A percentile compares a stretch with the other conserved stretches of the same genome.
Evolutionary conservation across 2,797 vertebrate species (phyloP).

Genomic region (Phalanger gymnotis): DNA sequence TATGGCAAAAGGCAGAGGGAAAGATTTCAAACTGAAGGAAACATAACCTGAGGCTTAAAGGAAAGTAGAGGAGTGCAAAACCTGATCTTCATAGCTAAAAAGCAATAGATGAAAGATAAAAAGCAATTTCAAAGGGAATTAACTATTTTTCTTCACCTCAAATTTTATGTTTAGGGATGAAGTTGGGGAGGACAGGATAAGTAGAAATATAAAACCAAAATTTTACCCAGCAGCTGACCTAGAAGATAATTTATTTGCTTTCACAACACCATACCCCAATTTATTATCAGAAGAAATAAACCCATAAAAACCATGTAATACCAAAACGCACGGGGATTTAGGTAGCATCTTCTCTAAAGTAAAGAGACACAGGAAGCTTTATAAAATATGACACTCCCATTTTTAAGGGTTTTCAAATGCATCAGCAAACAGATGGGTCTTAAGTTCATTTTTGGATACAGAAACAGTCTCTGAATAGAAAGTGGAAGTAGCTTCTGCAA

Average conservation of each 20-base stretch:
- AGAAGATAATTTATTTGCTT: background rate
- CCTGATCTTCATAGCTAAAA: background rate
- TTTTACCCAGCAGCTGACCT: background rate
- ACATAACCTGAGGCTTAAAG: background rate
- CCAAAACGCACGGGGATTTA: background rate
- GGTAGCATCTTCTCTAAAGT: background rate
- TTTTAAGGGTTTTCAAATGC: constrained; percentile 49
- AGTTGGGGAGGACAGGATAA: rapidly evolving
- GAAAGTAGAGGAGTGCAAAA: background rate
- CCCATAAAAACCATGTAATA: background rate
- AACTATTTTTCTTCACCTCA: background rate
- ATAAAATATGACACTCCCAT: constrained; percentile 50
- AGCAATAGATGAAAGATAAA: background rate
- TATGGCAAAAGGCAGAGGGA: background rate
- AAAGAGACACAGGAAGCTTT: background rate
- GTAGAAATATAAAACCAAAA: background rate
- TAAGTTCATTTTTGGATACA: constrained; percentile 46
- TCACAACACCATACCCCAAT: rapidly evolving
- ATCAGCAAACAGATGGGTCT: constrained; percentile 43
- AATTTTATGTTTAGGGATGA: background rate
- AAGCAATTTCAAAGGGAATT: background rate
- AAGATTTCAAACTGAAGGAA: background rate
- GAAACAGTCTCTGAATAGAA: constrained; percentile 50
- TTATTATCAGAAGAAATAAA: background rate
- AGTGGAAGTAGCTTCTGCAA: constrained; percentile 20